Evolutionary conservation across 1,140 invertebrate species (phyloP).

Genomic region (Heliothis virescens): DNA sequence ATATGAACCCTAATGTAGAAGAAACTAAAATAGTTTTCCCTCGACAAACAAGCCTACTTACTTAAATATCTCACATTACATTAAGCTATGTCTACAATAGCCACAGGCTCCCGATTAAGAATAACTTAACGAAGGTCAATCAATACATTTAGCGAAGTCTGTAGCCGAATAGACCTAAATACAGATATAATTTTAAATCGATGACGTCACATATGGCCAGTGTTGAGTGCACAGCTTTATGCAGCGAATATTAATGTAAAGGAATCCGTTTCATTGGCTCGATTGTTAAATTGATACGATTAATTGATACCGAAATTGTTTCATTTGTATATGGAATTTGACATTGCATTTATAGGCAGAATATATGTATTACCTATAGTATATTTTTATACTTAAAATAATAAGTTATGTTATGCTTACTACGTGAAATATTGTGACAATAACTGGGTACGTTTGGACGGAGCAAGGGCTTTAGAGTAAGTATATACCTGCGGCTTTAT

Average conservation of each 20-base stretch:
- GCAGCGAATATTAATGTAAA: neutral
- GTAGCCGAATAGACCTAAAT: neutral
- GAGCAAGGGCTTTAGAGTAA: no score
- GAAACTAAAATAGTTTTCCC: no score
- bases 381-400: no score
- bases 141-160: constrained; percentile 9
- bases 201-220: constrained; percentile 12
- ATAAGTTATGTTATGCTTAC: no score
- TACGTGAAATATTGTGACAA: no score
- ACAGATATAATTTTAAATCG: constrained; percentile 31
- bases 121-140: constrained; percentile 24
- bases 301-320: constrained; percentile 6
- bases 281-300: constrained; percentile 5
- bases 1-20: no score
- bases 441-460: no score
- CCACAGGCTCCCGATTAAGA: neutral
- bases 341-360: neutral
- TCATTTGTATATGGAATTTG: constrained; percentile 3
- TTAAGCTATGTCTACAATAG: constrained; percentile 8
- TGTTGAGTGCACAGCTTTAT: neutral
- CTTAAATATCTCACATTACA: neutral
- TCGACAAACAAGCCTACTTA: neutral
- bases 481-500: no score
- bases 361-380: no score
- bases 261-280: constrained; percentile 22